These are phyloP conservation scores for Tyrophagus putrescentiae DNA, from an alignment of 1,140 invertebrate genomes.

Conservation along the genomic window DNA sequence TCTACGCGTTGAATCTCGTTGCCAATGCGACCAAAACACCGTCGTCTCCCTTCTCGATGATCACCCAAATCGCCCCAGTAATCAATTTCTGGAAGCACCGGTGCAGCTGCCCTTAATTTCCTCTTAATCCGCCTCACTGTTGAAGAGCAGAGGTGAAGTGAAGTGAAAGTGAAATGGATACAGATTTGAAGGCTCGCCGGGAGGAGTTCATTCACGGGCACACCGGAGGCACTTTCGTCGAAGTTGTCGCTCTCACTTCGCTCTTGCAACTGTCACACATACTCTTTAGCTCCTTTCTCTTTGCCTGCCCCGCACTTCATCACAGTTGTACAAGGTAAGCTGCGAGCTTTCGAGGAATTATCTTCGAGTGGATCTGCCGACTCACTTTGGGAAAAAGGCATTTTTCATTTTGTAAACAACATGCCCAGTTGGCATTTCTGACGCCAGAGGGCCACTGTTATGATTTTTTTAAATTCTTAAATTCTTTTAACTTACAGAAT, in stretches of 20 bases:
- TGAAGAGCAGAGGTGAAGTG: too few species aligned
- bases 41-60: too few species aligned
- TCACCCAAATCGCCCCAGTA: too few species aligned
- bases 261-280: background rate
- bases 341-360: background rate
- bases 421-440: background rate
- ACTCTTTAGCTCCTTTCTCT: background rate
- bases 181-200: constrained; percentile 8
- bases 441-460: background rate
- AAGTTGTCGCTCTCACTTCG: constrained; percentile 3
- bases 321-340: constrained; percentile 4
- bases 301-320: background rate
- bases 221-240: background rate
- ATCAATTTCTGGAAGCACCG: too few species aligned
- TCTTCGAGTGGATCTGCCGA: background rate
- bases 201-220: constrained; percentile 17
- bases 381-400: background rate
- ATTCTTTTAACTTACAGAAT: background rate
- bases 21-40: too few species aligned
- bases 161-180: too few species aligned
- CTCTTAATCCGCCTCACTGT: too few species aligned
- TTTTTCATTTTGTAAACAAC: background rate
- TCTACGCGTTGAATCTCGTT: too few species aligned
- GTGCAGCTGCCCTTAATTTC: too few species aligned
- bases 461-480: constrained; percentile 6